These are phyloP conservation scores for Osedax fenrisi DNA, from an alignment of 2,888 invertebrate genomes.

Conservation along the genomic window DNA sequence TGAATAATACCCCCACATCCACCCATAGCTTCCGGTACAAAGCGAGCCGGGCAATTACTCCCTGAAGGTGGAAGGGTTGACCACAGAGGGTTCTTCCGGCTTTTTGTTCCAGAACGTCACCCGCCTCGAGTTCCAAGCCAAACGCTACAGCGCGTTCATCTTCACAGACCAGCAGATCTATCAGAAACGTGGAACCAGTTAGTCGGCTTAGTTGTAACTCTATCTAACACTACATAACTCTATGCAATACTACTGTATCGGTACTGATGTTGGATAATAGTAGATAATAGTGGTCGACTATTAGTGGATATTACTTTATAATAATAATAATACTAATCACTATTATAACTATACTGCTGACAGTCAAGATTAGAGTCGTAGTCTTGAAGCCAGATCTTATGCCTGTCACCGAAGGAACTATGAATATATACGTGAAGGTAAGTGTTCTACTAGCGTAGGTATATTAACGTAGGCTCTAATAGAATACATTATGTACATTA, in stretches of 20 bases:
- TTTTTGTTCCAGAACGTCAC: slow-evolving; percentile 78
- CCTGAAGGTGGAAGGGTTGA: slow-evolving; percentile 67
- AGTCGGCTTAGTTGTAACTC: neutral
- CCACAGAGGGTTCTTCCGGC: slow-evolving; percentile 56
- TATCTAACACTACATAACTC: too few relatives aligned
- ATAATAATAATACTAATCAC: too few relatives aligned
- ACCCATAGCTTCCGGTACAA: slow-evolving; percentile 64
- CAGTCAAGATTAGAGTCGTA: too few relatives aligned
- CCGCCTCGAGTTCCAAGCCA: slow-evolving; percentile 68
- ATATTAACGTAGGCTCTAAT: too few relatives aligned
- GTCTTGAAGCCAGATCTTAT: slow-evolving; percentile 81
- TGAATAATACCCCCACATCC: neutral
- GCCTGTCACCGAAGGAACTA: slow-evolving; percentile 69
- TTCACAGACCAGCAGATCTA: slow-evolving; percentile 88
- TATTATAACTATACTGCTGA: too few relatives aligned
- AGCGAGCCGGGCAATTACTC: slow-evolving; percentile 72
- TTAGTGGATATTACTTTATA: too few relatives aligned
- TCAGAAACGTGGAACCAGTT: slow-evolving; percentile 69
- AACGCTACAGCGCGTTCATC: slow-evolving; percentile 87
- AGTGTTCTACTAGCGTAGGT: too few relatives aligned
- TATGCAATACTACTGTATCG: too few relatives aligned
- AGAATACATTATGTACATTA: too few relatives aligned
- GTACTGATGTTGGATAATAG: too few relatives aligned
- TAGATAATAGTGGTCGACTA: too few relatives aligned
- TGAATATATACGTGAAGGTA: slow-evolving; percentile 73